phyloP scores from a whole-genome alignment of 2,113 vertebrate genomes.

The Trochalopteron elliotii region DNA sequence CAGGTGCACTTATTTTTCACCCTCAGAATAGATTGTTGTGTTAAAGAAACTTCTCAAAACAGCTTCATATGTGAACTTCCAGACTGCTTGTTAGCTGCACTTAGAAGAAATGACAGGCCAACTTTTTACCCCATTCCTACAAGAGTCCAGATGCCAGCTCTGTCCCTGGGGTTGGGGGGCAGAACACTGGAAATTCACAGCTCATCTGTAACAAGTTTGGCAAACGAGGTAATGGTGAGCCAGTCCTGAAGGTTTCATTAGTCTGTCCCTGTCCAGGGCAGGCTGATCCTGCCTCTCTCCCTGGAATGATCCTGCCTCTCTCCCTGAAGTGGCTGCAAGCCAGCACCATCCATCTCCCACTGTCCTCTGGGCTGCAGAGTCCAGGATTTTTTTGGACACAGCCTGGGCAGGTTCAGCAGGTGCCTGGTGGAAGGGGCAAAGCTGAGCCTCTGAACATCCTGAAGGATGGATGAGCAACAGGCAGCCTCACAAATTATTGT shows the following conservation, averaged over 20 bases:
- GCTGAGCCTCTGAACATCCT: not conserved
- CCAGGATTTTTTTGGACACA: not conserved
- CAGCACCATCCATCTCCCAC: conserved; percentile 13
- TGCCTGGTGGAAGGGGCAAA: not conserved
- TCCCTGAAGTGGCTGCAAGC: not conserved
- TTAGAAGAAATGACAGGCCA: too few relatives aligned
- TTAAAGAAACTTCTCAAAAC: too few relatives aligned
- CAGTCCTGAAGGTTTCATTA: not conserved
- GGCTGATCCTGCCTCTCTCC: not conserved
- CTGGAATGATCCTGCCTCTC: not conserved
- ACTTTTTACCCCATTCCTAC: not conserved
- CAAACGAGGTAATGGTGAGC: not conserved
- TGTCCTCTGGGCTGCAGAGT: not conserved
- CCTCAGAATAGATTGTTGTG: too few relatives aligned
- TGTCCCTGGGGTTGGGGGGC: not conserved
- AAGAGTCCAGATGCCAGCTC: not conserved
- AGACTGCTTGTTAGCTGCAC: too few relatives aligned
- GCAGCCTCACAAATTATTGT: not conserved
- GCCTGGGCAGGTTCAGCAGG: not conserved
- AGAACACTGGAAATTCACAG: not conserved
- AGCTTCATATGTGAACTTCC: too few relatives aligned
- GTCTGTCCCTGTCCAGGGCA: not conserved
- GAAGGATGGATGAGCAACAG: not conserved
- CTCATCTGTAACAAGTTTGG: not conserved
- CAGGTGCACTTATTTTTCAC: too few relatives aligned